Evolutionary conservation across 2,797 vertebrate species (phyloP), one percentile per base, ranked within the genome.

Genomic region (Poeciliopsis paucimaculata): DNA sequence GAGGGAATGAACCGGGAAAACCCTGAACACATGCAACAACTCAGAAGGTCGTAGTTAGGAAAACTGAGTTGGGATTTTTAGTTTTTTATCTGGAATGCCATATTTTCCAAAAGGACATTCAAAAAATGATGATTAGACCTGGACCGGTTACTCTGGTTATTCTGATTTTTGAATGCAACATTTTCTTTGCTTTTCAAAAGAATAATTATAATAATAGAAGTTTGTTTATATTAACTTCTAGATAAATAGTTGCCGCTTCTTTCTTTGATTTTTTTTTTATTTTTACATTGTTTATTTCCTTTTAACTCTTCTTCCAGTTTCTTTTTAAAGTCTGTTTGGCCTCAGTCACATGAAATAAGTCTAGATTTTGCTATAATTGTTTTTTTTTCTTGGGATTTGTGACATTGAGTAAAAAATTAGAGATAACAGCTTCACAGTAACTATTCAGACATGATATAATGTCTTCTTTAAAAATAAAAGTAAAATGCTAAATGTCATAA

Each of bases 1-100:
- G 87, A 87, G 84, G 84, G 77, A 88, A 84, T 70, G 86, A 88
- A 72, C 81, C 41, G 77, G 82, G 75, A 78, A 75, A 84, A 77
- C 70, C 73, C 77, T 28, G n/a, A 51, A 60, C 71, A 73, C 64
- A 73, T 77, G 64, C 53, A 81, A 51, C 45, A 31, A 45, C 72
- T 70, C 49, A 51, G 36, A 51, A 77, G 80, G 75, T 86, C 39
- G 36, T 43, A 41, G 23, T 9, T 57, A 23, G 62, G 57, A 77
- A 84, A 85, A 53, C 49, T 45, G 26, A 28, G 41, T 28, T 16
- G 41, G 41, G n/a, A 31, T 5, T 46, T 28, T 23, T 3, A 3
- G 16, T 26, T n/a, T 45, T 41, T 68, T 6, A 68, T 68, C 11
- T 13, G 26, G 68, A 78, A 75, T 76, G 51, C 45, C 53, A 51